Conservation (phyloP, 1,140 invertebrate species). For the Zaprionus kolodkinae region DNA sequence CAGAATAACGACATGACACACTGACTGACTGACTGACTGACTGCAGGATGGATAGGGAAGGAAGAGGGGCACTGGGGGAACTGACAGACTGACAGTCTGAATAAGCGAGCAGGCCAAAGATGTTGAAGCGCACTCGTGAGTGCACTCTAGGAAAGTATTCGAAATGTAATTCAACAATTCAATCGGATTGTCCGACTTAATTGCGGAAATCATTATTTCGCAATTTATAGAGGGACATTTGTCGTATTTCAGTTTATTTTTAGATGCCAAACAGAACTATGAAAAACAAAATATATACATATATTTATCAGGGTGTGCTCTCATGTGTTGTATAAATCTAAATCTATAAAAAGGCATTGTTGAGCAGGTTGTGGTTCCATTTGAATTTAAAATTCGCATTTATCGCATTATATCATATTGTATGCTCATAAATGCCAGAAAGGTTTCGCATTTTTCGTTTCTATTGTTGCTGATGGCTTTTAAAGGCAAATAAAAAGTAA, state of each 20-base stretch:
- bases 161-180: slow-evolving; percentile 7
- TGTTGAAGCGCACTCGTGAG: slow-evolving; percentile 14
- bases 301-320: neutral
- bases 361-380: slow-evolving; percentile 6
- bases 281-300: neutral
- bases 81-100: slow-evolving; percentile 38
- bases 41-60: slow-evolving; percentile 27
- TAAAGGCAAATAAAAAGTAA: slow-evolving; percentile 4
- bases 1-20: slow-evolving; percentile 40
- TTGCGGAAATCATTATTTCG: slow-evolving; percentile 9
- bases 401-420: neutral
- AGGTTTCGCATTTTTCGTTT: slow-evolving; percentile 8
- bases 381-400: slow-evolving; percentile 2
- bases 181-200: slow-evolving; percentile 3
- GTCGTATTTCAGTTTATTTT: neutral
- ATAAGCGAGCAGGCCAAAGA: slow-evolving; percentile 14
- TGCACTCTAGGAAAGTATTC: slow-evolving; percentile 1
- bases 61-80: slow-evolving; percentile 31
- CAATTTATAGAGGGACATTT: slow-evolving; percentile 2
- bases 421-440: slow-evolving; percentile 43
- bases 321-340: neutral
- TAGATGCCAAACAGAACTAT: neutral
- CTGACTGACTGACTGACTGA: slow-evolving; percentile 36
- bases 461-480: neutral
- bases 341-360: slow-evolving; percentile 3